Base-by-base conservation (phyloP, 2,888 invertebrate genomes). In the Philereme vetulata region DNA sequence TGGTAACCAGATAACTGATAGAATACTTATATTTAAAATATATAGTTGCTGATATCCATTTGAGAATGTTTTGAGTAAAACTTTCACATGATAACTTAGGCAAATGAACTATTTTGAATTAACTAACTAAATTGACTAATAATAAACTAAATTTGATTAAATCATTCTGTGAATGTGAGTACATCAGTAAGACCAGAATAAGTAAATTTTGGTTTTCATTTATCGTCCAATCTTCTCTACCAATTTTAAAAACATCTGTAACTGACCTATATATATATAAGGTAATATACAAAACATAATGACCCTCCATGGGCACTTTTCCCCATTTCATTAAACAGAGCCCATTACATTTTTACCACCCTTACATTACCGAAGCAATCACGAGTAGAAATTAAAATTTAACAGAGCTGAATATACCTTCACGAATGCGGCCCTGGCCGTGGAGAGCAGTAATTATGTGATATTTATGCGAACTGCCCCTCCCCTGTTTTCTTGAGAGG, bases 391-490 rank as follows among this genome's bases (percentile, higher is more conserved):
- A 60, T 51, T 47, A 51, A 60, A 56, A 44, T 50, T 60, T 47
- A 43, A 58, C 54, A 50, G 50, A 60, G 45, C 53, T 40, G 45
- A 11, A 32, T 49, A 47, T 32, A 46, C 33, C 21, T 60, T 57
- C 62, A 54, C 60, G 56, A 74, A 63, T 79, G 64, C 80, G 65
- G 52, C 77, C 69, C 80, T 77, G 77, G 62, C 61, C 38, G 63
- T 67, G 67, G 72, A 76, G 80, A 76, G 82, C 78, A 78, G 83
- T 84, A 84, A 86, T 86, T 85, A 86, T 84, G 79, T 76, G 78
- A 83, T 81, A 84, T 86, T 84, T 85, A 85, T 84, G 80, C 81
- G 78, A 70, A 72, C 63, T 72, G 70, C 75, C 75, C 75, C 79
- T 67, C 76, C 74, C 71, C 58, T 72, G 74, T 75, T 72, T 72